phyloP scores from a whole-genome alignment of 2,797 vertebrate genomes.

The Tarsius wallacei region DNA sequence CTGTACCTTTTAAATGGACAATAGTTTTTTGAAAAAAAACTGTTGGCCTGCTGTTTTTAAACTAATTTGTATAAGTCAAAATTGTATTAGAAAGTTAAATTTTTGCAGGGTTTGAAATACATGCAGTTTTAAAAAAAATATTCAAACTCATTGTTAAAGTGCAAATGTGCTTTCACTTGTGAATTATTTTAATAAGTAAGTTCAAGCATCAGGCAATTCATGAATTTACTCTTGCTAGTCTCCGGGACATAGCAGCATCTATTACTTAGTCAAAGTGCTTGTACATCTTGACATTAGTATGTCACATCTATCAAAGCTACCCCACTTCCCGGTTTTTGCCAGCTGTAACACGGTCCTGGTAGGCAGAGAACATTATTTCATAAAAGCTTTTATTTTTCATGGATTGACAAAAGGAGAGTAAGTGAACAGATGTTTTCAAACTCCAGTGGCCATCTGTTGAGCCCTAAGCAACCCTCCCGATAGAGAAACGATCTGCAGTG shows the following conservation, averaged over 20 bases:
- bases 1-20: no score
- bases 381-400: neutral
- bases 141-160: neutral
- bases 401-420: neutral
- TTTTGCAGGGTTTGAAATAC: neutral
- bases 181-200: neutral
- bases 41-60: neutral
- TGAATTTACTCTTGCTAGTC: neutral
- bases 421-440: slow-evolving; percentile 78
- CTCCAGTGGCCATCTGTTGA: slow-evolving; percentile 78
- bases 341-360: neutral
- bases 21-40: no score
- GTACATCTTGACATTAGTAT: neutral
- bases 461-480: slow-evolving; percentile 36
- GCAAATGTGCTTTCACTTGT: neutral
- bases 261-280: neutral
- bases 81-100: neutral
- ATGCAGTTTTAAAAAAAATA: neutral
- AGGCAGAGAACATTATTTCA: neutral
- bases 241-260: neutral
- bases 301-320: neutral
- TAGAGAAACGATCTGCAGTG: slow-evolving; percentile 6
- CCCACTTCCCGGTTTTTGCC: neutral
- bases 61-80: neutral
- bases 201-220: neutral